Evolutionary conservation across 2,113 vertebrate genomes (phyloP), one percentile per base, ranked within the genome.

Genomic region (Gambusia holbrooki): DNA sequence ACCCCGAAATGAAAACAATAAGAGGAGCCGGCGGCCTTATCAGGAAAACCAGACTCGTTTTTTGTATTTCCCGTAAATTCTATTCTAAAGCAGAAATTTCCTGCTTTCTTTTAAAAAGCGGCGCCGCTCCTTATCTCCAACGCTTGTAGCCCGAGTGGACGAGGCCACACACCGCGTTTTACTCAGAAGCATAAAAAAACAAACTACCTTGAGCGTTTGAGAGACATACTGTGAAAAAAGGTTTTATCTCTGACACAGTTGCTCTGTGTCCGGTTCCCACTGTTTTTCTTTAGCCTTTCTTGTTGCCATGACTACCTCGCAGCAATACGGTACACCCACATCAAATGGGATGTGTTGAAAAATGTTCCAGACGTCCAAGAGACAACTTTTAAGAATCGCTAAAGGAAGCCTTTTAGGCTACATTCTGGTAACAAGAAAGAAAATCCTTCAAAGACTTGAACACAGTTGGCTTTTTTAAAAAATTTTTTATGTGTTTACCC

Each of bases 261-360:
- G 0, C 13, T 75, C 22, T n/a, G 10, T 6, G 9, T 28, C 62
- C 13, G 10, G 51, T 71, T 75, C 27, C 30, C 66, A 54, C 51
- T 25, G 51, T 58, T 73, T 76, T 64, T 68, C 63, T 5, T 69
- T 64, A 71, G 29, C n/a, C 74, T 61, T 60, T 48, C 9, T 42
- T 67, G 88, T 89, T 83, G 61, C 73, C 37, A 63, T 80, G 80
- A 69, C 66, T 54, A 81, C 87, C 48, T 11, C 40, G 66, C 45
- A 81, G 69, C 69, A 30, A 54, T 75, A 27, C 30, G 29, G 40
- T 66, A 48, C 9, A 11, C 65, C 60, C 9, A 32, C 51, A 68
- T 66, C 62, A 72, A 84, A 68, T 35, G 9, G 2, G 17, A 71
- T 10, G 0, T 62, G 69, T 66, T 61, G 13, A 7, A 69, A 72